Percentiles rank a stretch among this genome's conserved stretches.
Conservation (phyloP, 2,888 invertebrate genomes). For the Formica aserva region DNA sequence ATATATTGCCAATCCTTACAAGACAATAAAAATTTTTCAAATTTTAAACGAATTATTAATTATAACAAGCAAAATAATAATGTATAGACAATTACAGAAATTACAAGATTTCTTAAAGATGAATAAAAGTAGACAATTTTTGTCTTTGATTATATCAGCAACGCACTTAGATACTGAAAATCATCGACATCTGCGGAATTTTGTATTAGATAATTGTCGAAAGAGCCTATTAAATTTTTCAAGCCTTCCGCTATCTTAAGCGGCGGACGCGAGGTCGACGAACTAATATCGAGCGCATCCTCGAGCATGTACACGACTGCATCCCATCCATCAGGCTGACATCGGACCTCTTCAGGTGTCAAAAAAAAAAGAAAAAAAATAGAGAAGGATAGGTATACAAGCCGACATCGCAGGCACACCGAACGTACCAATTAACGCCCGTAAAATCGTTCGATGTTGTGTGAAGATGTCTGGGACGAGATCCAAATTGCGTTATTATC, state of each 20-base stretch:
- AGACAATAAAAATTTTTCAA: background rate
- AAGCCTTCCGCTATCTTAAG: constrained; percentile 45
- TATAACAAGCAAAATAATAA: background rate
- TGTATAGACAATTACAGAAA: background rate
- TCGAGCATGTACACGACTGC: constrained; percentile 45
- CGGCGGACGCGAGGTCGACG: constrained; percentile 61
- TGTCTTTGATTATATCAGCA: background rate
- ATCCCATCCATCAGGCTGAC: constrained; percentile 72
- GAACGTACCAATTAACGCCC: constrained; percentile 69
- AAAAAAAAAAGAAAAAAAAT: background rate
- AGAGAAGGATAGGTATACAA: constrained; percentile 48
- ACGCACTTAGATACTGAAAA: background rate
- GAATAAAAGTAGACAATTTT: background rate
- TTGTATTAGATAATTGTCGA: constrained; percentile 15
- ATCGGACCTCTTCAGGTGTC: constrained; percentile 47
- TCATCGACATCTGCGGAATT: constrained; percentile 2
- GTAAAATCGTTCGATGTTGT: constrained; percentile 69
- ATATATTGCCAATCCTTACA: background rate
- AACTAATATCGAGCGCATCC: constrained; percentile 58
- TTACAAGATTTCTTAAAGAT: background rate
- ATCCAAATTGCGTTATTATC: constrained; percentile 65
- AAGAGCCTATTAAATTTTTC: constrained; percentile 31
- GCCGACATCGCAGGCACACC: constrained; percentile 38
- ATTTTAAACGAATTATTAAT: background rate
- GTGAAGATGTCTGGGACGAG: constrained; percentile 55